phyloP scores from a whole-genome alignment of 1,140 invertebrate species.

The Drosophila kohkoa region DNA sequence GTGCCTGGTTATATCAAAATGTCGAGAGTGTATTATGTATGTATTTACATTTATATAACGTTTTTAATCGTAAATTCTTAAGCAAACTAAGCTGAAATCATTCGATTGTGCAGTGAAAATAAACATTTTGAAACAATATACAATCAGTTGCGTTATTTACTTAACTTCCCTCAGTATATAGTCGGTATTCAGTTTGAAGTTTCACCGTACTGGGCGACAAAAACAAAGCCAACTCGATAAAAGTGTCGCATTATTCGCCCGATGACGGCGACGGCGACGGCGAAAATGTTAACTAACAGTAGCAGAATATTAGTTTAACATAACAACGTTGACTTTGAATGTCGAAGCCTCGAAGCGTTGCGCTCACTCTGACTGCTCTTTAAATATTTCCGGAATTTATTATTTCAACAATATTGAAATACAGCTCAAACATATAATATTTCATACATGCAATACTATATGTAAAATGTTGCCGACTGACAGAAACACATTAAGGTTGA shows the following conservation, averaged over 20 bases:
- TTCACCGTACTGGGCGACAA: background rate
- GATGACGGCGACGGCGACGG: no score
- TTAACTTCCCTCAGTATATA: no score
- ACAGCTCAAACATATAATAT: background rate
- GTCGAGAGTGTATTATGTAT: conserved; percentile 54
- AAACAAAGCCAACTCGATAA: background rate
- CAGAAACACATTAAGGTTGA: conserved; percentile 53
- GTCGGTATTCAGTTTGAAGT: background rate
- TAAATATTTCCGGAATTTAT: background rate
- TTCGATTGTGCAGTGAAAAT: conserved; percentile 52
- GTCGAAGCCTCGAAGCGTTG: conserved; percentile 4
- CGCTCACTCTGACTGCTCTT: background rate
- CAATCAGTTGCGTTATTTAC: background rate
- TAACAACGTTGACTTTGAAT: conserved; percentile 8
- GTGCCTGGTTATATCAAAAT: conserved; percentile 71
- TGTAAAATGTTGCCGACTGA: conserved; percentile 58
- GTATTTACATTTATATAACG: conserved; percentile 31
- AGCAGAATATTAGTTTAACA: conserved; percentile 16
- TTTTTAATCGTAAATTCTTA: conserved; percentile 34
- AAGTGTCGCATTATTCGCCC: background rate
- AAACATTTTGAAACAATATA: conserved; percentile 18
- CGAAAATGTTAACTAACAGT: conserved; percentile 15
- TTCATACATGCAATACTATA: background rate
- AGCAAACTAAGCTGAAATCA: conserved; percentile 31
- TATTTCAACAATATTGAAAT: background rate